Evolutionary conservation across 2,113 vertebrate species (phyloP), one percentile per base, ranked within the genome.

Genomic region (Tringa solitaria): DNA sequence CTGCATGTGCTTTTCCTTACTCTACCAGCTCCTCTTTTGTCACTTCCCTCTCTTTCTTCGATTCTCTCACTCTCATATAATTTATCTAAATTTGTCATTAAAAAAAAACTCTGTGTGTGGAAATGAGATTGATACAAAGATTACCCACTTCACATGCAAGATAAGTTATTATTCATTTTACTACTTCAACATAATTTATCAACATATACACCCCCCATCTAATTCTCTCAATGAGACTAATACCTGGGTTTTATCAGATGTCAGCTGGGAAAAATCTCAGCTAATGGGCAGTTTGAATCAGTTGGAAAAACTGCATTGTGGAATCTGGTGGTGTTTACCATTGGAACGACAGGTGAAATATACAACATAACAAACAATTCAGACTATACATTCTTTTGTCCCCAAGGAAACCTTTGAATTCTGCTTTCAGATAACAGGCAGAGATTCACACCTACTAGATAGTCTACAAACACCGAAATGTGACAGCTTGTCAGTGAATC

Each of bases 361-460:
- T 19, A 75, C 11, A 76, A 64, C 11, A 14, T 82, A 97, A 92
- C 50, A 83, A 89, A 23, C 18, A 91, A 65, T 64, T 91, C 27
- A 75, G 64, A 92, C 45, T 43, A 30, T 46, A 56, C 2, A 1
- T 89, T 94, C 24, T 93, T 64, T 81, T 88, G 24, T 94, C 35
- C 63, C 41, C 32, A 90, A 72, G 37, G 73, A 80, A 79, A 64
- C 1, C 32, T 93, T 74, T 93, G 57, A 96, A 87, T 90, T 74
- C 28, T 77, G 20, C 63, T 95, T 96, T 96, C 37, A 86, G 61
- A 72, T 70, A 95, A 94, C 12, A 90, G 64, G 53, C 28, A 89
- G 33, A 93, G 22, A 79, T 67, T 95, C 70, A 92, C 22, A 95
- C 51, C 26, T 93, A 54, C 56, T 89, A 72, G n/a, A 39, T 19